A percentile compares a stretch with the other conserved stretches of the same genome.
Evolutionary conservation across 2,797 vertebrate species (phyloP).

Genomic region (Valencia hispanica): DNA sequence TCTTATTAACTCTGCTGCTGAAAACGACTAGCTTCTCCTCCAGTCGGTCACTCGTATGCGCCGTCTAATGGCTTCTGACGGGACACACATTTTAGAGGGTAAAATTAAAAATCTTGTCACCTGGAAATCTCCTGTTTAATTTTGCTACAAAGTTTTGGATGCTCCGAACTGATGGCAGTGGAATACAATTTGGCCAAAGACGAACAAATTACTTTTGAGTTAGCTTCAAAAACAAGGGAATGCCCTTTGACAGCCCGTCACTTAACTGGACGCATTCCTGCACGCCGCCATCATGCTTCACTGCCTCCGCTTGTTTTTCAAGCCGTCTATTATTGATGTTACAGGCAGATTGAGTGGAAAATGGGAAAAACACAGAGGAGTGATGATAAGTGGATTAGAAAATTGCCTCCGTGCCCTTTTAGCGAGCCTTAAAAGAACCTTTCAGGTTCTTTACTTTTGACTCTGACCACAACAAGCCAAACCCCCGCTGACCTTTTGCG

Average conservation of each 20-base stretch:
- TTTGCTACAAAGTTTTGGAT: constrained; percentile 28
- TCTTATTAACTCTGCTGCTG: constrained; percentile 69
- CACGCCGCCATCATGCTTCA: background rate
- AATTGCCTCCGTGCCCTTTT: constrained; percentile 64
- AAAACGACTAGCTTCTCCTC: constrained; percentile 45
- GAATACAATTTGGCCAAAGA: constrained; percentile 41
- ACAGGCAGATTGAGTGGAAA: constrained; percentile 60
- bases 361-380: constrained; percentile 41
- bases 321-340: constrained; percentile 49
- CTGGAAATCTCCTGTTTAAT: constrained; percentile 10
- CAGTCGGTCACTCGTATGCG: constrained; percentile 42
- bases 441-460: constrained; percentile 44
- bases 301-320: constrained; percentile 50
- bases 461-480: constrained; percentile 30
- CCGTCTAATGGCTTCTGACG: constrained; percentile 57
- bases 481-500: constrained; percentile 65
- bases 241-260: constrained; percentile 48
- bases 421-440: constrained; percentile 32
- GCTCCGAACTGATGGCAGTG: constrained; percentile 34
- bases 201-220: constrained; percentile 54
- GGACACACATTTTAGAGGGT: constrained; percentile 52
- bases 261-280: constrained; percentile 40
- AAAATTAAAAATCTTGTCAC: constrained; percentile 38
- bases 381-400: constrained; percentile 70
- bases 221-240: constrained; percentile 34